These are phyloP conservation scores for Hipposideros larvatus DNA, from an alignment of 2,797 vertebrate species.

Conservation along the genomic window DNA sequence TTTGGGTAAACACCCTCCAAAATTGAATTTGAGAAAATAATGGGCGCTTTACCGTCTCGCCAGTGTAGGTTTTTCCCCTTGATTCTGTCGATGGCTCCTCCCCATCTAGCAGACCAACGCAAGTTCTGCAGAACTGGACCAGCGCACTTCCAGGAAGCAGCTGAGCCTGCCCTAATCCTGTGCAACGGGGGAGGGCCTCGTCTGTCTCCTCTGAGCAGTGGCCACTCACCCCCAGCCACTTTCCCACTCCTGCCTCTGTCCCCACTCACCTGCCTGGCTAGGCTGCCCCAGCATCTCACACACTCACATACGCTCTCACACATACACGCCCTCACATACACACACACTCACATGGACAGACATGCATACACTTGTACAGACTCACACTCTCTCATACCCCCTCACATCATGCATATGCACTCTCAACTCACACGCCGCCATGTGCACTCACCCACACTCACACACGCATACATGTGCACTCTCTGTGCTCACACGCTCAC, in stretches of 20 bases:
- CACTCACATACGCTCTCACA: background rate
- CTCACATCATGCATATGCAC: no score
- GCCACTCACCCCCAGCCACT: rapidly evolving
- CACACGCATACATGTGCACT: no score
- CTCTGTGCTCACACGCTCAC: no score
- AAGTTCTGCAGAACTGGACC: rapidly evolving
- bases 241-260: no score
- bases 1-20: rapidly evolving
- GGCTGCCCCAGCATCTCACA: no score
- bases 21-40: rapidly evolving
- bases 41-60: rapidly evolving
- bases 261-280: rapidly evolving
- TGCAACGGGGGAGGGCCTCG: rapidly evolving
- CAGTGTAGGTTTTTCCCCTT: background rate
- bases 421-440: background rate
- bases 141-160: rapidly evolving
- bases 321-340: no score
- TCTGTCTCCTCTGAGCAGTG: rapidly evolving
- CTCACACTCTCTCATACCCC: background rate
- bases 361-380: background rate
- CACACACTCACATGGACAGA: no score
- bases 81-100: no score
- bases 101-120: rapidly evolving
- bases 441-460: no score
- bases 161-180: rapidly evolving